Percentiles rank a stretch among this genome's conserved stretches.
These are phyloP conservation scores for Cerceris ruficornis DNA, from an alignment of 2,888 invertebrate genomes.

Conservation along the genomic window DNA sequence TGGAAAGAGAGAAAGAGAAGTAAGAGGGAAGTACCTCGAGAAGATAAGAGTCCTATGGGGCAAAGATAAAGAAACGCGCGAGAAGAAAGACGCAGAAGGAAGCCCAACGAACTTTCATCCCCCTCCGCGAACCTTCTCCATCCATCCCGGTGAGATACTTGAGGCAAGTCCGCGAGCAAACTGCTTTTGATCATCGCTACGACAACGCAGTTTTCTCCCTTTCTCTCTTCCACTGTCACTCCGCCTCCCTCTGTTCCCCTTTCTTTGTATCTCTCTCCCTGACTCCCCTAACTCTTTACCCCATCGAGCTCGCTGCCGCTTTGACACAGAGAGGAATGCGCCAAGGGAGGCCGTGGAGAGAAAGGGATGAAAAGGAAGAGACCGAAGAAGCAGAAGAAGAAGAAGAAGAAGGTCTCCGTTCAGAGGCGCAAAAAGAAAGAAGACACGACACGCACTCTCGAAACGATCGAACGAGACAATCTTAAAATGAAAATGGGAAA, in stretches of 20 bases:
- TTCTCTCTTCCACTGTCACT: conserved; percentile 33
- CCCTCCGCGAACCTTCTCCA: conserved; percentile 18
- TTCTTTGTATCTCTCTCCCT: conserved; percentile 22
- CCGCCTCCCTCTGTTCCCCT: conserved; percentile 7
- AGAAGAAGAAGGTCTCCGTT: conserved; percentile 10
- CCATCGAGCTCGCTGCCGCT: conserved; percentile 25
- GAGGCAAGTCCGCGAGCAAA: conserved; percentile 69
- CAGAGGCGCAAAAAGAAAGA: conserved; percentile 7
- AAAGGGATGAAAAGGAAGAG: conserved; percentile 7
- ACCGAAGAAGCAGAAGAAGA: conserved; percentile 7
- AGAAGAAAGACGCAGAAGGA: conserved; percentile 59
- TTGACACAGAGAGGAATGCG: conserved; percentile 31
- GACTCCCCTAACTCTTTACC: conserved; percentile 51
- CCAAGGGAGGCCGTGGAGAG: conserved; percentile 25
- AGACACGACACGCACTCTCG: conserved; percentile 19
- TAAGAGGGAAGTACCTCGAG: conserved; percentile 20
- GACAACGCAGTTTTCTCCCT: conserved; percentile 60
- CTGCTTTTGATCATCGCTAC: conserved; percentile 72
- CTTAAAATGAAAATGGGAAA: conserved; percentile 25
- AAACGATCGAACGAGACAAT: conserved; percentile 50
- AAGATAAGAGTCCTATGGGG: conserved; percentile 46
- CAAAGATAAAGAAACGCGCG: conserved; percentile 62
- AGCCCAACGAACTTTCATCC: conserved; percentile 62
- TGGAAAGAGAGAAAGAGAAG: not conserved
- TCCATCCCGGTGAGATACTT: conserved; percentile 52